Evolutionary conservation across 2,888 invertebrate genomes (phyloP), one percentile per base, ranked within the genome.

Genomic region (Cryptophagus acutangulus): DNA sequence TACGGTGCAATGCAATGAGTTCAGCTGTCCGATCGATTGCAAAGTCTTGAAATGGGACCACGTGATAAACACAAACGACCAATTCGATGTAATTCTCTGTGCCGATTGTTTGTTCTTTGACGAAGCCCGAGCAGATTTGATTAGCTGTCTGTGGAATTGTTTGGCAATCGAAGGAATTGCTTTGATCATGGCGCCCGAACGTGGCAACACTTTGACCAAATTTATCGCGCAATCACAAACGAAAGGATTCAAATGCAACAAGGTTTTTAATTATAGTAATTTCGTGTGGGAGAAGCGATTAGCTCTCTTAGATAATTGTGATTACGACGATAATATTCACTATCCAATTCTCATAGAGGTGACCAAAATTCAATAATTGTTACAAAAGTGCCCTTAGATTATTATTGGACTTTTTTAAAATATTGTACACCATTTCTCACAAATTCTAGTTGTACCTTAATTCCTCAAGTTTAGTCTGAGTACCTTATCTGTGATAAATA

Each of bases 31-130:
- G 35, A 74, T 76, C 2, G 71, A 72, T 45, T 72, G 74, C 51
- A 62, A 60, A 8, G 72, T 77, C 9, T 62, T 81, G 9, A 74
- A 78, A 59, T 81, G 81, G 77, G 75, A 58, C 16, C 58, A 62
- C 17, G 55, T 61, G 46, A 69, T 49, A 63, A 36, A 40, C 24
- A 30, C 14, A 8, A 35, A 30, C 33, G 6, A 25, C 36, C 9
- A 24, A 29, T 87, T 80, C 67, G 85, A 88, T 66, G 72, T 79
- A 33, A 78, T 88, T 35, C 70, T 88, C 6, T 84, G 84, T 59
- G 87, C 87, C 1, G 88, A 88, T 66, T 88, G 86, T 62, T 66
- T 86, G 42, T 87, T 86, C 70, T 86, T 86, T 62, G 85, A 86
- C 59, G 84, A 84, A 41, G 79, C 79, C 1, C 73, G 85, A 30